Base-by-base conservation (phyloP, 2,797 vertebrate genomes). In the Setipinna tenuifilis region DNA sequence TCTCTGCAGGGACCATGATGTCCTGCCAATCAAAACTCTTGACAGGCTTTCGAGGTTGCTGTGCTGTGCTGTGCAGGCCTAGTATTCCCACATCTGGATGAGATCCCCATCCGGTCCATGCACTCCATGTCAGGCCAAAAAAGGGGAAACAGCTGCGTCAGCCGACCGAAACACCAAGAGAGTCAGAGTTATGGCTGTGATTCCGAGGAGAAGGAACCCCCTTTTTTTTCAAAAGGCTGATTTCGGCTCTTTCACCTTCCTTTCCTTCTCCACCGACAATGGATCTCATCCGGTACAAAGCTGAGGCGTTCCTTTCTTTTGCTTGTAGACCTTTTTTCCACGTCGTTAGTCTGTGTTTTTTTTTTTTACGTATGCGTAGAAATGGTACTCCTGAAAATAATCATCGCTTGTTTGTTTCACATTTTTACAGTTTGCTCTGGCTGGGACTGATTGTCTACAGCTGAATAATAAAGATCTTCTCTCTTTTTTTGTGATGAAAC, bases 401-500 rank as follows among this genome's bases (percentile, higher is more conserved):
- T 78, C 71, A 78, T 78, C 71, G 71, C 71, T 78, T 31, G 28
- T 35, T 71, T 31, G 61, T 68, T 75, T 41, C 12, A 41, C 28
- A 35, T 78, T 78, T 78, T 9, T 78, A 78, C 71, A 78, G 71
- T 78, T 78, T 78, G 71, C 71, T 71, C 65, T 71, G 28, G 28
- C 65, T 78, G 71, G 71, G 71, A 78, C 71, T 78, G 71, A 78
- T 78, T 78, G 71, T 78, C 71, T 78, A 78, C 71, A 78, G 71
- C 71, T 78, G 71, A 78, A 78, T 78, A 78, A 78, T 78, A 78
- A 78, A 78, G 71, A 78, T 44, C 35, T 78, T 44, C 31, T 78
- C 50, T 54, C 50, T 54, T 14, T 54, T 54, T 71, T 59, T 71
- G 35, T 78, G 35, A 44, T 78, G 71, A 78, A 41, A 78, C 25